Conservation (phyloP, 2,888 invertebrate genomes). For the Automeris io region DNA sequence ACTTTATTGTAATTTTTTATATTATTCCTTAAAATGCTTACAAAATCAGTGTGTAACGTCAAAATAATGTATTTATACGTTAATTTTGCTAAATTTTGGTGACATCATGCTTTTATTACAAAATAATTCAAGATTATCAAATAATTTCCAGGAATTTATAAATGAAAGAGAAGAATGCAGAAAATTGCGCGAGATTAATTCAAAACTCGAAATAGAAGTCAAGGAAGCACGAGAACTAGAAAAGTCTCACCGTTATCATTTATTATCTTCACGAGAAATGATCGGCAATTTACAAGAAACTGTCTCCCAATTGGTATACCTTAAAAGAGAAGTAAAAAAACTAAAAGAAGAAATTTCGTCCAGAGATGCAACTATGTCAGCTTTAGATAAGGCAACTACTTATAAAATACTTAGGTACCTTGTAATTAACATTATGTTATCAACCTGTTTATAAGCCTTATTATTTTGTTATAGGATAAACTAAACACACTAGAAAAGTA, state of each 20-base stretch:
- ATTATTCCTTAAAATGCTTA: neutral
- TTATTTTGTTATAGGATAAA: conserved; percentile 41
- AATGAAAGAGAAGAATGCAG: conserved; percentile 53
- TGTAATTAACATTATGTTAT: neutral
- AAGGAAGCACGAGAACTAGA: conserved; percentile 55
- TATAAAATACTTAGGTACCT: neutral
- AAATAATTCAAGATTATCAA: neutral
- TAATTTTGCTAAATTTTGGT: no score
- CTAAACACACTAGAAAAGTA: conserved; percentile 38
- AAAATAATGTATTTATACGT: no score
- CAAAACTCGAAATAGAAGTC: conserved; percentile 51
- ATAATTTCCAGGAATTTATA: conserved; percentile 16
- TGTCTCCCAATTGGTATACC: conserved; percentile 58
- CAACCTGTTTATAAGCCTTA: no score
- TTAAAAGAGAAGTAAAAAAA: conserved; percentile 58
- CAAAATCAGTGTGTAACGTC: no score
- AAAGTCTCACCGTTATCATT: conserved; percentile 62
- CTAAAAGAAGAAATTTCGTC: conserved; percentile 46
- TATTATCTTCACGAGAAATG: conserved; percentile 61
- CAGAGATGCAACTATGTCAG: conserved; percentile 36
- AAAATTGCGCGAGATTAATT: conserved; percentile 44
- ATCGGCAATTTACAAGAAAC: conserved; percentile 64
- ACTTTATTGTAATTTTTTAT: neutral
- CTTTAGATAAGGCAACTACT: conserved; percentile 46
- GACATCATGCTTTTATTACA: no score